Percentiles rank a stretch among this genome's conserved stretches.
phyloP scores from a whole-genome alignment of 1,140 invertebrate species.

The Carcinoscorpius rotundicauda region DNA sequence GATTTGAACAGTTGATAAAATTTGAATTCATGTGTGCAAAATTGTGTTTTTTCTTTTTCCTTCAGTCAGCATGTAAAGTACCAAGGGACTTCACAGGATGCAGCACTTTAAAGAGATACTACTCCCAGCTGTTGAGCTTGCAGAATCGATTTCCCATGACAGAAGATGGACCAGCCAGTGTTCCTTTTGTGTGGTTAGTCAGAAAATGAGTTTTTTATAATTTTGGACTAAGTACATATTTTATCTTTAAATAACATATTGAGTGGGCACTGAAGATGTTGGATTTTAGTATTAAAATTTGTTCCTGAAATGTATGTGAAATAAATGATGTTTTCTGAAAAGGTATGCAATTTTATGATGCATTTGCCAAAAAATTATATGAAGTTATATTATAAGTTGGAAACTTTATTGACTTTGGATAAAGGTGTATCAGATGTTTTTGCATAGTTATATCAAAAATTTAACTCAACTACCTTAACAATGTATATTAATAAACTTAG shows the following conservation, averaged over 20 bases:
- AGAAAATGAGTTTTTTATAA: neutral
- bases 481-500: too few species aligned
- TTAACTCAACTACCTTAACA: too few species aligned
- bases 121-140: conserved; percentile 83
- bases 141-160: conserved; percentile 86
- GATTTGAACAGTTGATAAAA: too few species aligned
- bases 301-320: too few species aligned
- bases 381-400: too few species aligned
- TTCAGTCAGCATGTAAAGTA: conserved; percentile 54
- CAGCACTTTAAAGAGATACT: conserved; percentile 78
- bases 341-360: too few species aligned
- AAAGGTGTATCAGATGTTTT: too few species aligned
- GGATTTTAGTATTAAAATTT: neutral
- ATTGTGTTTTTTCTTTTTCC: conserved; percentile 3
- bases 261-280: neutral
- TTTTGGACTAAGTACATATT: neutral
- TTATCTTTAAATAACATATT: neutral
- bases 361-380: too few species aligned
- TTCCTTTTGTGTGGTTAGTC: conserved; percentile 67
- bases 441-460: too few species aligned
- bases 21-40: too few species aligned
- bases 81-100: conserved; percentile 67
- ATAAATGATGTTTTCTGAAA: too few species aligned
- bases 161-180: conserved; percentile 57
- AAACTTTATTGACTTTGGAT: too few species aligned